These are phyloP conservation scores for Calephelis virginiensis DNA, from an alignment of 1,140 invertebrate genomes.

Conservation along the genomic window DNA sequence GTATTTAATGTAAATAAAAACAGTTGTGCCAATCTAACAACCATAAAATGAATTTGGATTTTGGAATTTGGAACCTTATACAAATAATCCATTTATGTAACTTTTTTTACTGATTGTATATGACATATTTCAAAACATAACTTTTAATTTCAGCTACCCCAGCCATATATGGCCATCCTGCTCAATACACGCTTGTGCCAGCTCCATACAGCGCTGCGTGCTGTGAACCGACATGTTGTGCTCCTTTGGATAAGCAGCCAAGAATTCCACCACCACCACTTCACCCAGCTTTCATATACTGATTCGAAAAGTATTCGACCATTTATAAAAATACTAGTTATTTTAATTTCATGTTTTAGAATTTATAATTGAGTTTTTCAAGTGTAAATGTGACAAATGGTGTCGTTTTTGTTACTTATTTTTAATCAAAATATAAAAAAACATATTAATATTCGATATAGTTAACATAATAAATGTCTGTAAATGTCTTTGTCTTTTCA, in stretches of 20 bases:
- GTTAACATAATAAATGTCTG: too few relatives aligned
- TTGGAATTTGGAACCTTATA: too few relatives aligned
- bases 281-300: conserved; percentile 70
- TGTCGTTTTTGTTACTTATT: too few relatives aligned
- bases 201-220: conserved; percentile 58
- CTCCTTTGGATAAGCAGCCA: conserved; percentile 63
- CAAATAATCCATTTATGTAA: neutral
- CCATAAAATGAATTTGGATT: too few relatives aligned
- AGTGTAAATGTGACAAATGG: neutral
- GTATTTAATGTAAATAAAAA: too few relatives aligned
- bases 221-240: conserved; percentile 65
- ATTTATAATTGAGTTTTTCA: neutral
- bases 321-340: conserved; percentile 2
- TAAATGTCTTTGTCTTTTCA: too few relatives aligned
- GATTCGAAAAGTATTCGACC: conserved; percentile 17
- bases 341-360: neutral
- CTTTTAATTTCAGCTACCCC: conserved; percentile 44
- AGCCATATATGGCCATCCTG: conserved; percentile 58
- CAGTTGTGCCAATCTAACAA: too few relatives aligned
- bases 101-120: neutral
- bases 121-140: neutral
- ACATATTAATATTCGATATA: too few relatives aligned
- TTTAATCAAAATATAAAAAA: too few relatives aligned
- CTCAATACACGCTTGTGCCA: conserved; percentile 61
- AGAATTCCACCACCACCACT: conserved; percentile 57